A percentile compares a stretch with the other conserved stretches of the same genome.
These are phyloP conservation scores for Mastigias papua DNA, from an alignment of 30 jellyfish, hydroid and myxozoan species.

Conservation along the genomic window DNA sequence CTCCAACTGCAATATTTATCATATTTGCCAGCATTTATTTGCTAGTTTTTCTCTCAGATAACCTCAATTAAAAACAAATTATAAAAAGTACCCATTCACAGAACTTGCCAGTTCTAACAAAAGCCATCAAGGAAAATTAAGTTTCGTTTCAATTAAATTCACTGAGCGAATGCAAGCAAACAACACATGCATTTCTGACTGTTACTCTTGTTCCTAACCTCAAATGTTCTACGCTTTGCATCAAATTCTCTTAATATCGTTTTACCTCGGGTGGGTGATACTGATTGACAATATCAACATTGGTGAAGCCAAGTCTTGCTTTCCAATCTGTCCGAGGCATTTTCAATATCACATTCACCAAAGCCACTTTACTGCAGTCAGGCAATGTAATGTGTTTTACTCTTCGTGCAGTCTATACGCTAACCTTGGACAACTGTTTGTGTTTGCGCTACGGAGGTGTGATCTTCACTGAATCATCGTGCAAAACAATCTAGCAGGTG, in stretches of 20 bases:
- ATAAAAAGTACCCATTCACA: neutral
- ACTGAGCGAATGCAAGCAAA: neutral
- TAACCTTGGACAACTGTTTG: neutral
- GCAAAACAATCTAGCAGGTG: conserved; percentile 4
- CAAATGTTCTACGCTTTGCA: too few relatives aligned
- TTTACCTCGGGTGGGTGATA: conserved; percentile 50
- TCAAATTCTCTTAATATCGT: neutral
- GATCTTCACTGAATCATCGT: neutral
- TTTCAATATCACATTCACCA: neutral
- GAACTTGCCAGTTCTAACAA: neutral
- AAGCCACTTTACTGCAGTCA: neutral
- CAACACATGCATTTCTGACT: neutral
- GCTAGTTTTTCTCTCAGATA: too few relatives aligned
- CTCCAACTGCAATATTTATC: too few relatives aligned
- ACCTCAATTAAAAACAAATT: too few relatives aligned
- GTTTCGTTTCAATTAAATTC: too few relatives aligned
- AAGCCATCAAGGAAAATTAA: neutral
- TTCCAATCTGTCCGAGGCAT: conserved; percentile 73
- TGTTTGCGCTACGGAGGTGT: neutral
- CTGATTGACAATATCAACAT: conserved; percentile 32
- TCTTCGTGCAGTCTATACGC: neutral
- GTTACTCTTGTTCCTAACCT: neutral
- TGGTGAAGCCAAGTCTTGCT: conserved; percentile 70
- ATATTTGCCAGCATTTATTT: too few relatives aligned
- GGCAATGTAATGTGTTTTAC: neutral